Base-by-base conservation (phyloP, 2,113 vertebrate genomes). In the Leucopternis melanops region DNA sequence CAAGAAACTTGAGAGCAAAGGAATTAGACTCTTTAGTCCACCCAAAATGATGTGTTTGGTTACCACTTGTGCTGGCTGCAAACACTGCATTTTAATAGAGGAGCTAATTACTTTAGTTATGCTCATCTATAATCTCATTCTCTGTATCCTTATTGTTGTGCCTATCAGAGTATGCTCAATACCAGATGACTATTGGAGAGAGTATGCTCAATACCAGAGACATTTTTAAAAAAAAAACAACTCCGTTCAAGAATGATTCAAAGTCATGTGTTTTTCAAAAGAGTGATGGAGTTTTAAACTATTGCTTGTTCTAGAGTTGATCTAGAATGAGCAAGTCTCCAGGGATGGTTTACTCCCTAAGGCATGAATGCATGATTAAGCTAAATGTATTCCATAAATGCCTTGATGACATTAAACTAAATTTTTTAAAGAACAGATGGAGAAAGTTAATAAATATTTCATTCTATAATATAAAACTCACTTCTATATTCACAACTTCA, bases 381-480 rank as follows among this genome's bases (percentile, higher is more conserved):
- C 52, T 88, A 91, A 97, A 96, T 78, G 93, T 88, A 96, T 97
- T 94, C 92, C 94, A 96, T 94, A 96, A 97, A 95, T 85, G 96
- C 78, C 96, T 94, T 78, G 85, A 88, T 92, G 92, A 87, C 95
- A 96, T 92, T 90, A 96, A 95, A 93, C 86, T 90, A 96, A 95
- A 80, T 97, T 95, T 97, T 97, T 96, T 93, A 96, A 95, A 88
- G 94, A 98, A 96, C 93, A 97, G 86, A 97, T 96, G 93, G 95
- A 96, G 94, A 95, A 93, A 95, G 95, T 96, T 97, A 97, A 97
- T 97, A 95, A 97, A 97, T 97, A 96, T 96, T 93, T 96, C 96
- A 97, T 93, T 96, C 83, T 71, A 71, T 95, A 92, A 97, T 88
- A 95, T 96, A 96, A 96, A 97, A 97, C 94, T 97, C 82, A 87